Percentiles rank a stretch among this genome's conserved stretches.
Conservation (phyloP, 2,113 vertebrate species). For the Leucoraja erinaceus region DNA sequence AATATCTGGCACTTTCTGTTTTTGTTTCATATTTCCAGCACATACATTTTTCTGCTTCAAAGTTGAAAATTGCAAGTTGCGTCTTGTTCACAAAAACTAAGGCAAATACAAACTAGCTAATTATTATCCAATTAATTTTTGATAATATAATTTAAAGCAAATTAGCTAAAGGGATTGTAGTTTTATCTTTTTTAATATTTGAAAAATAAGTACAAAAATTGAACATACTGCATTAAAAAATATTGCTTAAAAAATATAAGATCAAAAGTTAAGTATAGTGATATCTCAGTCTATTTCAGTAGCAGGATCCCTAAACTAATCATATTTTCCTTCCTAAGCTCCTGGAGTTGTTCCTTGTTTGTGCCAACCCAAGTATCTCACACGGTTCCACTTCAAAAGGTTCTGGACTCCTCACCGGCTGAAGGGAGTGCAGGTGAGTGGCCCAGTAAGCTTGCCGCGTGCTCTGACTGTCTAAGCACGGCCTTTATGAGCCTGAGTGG, state of each 20-base stretch:
- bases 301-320: not conserved
- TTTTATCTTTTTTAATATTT: conserved; percentile 18
- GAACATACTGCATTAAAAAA: not conserved
- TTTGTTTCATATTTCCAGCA: no score
- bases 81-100: no score
- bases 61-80: no score
- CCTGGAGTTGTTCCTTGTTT: not conserved
- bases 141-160: not conserved
- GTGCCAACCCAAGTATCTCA: not conserved
- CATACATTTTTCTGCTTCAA: no score
- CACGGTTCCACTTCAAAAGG: not conserved
- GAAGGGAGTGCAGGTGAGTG: not conserved
- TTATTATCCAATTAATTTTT: not conserved
- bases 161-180: not conserved
- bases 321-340: conserved; percentile 9
- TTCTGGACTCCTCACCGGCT: no score
- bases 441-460: not conserved
- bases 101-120: no score
- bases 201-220: not conserved
- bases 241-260: not conserved
- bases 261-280: conserved; percentile 6
- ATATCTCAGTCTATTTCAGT: not conserved
- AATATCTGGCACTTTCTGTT: no score
- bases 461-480: not conserved
- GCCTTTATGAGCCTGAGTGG: not conserved